Conservation (phyloP, 1,140 invertebrate genomes). For the Dolichoris vasculosae region DNA sequence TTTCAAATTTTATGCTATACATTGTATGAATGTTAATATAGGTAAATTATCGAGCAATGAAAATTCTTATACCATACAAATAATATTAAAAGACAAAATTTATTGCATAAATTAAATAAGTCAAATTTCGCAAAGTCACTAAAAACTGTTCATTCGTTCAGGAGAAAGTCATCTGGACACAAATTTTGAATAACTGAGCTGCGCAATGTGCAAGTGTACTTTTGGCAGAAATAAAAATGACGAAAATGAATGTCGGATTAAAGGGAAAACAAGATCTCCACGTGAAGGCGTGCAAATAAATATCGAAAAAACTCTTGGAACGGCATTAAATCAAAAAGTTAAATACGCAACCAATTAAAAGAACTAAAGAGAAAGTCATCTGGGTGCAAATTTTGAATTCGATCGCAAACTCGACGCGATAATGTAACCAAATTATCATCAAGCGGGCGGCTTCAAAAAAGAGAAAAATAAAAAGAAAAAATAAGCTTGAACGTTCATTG, state of each 20-base stretch:
- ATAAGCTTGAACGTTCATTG: slow-evolving; percentile 20
- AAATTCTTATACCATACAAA: background rate
- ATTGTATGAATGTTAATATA: too few species aligned
- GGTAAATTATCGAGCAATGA: background rate
- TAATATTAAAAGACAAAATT: background rate
- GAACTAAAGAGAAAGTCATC: slow-evolving; percentile 40
- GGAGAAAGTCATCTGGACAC: slow-evolving; percentile 22
- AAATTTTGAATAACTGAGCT: slow-evolving; percentile 42
- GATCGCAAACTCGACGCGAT: slow-evolving; percentile 38
- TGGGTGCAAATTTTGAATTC: slow-evolving; percentile 46
- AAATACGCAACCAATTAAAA: slow-evolving; percentile 44
- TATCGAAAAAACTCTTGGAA: background rate
- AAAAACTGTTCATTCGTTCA: slow-evolving; percentile 33
- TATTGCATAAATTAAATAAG: slow-evolving; percentile 34
- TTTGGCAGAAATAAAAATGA: background rate
- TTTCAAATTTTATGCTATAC: too few species aligned
- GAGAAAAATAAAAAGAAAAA: slow-evolving; percentile 31
- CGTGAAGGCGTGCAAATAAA: background rate
- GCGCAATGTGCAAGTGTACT: background rate
- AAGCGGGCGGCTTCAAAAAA: background rate
- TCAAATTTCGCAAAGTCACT: slow-evolving; percentile 47
- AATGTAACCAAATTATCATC: slow-evolving; percentile 33
- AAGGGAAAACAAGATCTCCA: slow-evolving; percentile 29
- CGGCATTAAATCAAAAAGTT: slow-evolving; percentile 1
- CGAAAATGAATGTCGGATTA: background rate